Evolutionary conservation across 2,113 vertebrate species (phyloP).

Genomic region (Dendropsophus ebraccatus): DNA sequence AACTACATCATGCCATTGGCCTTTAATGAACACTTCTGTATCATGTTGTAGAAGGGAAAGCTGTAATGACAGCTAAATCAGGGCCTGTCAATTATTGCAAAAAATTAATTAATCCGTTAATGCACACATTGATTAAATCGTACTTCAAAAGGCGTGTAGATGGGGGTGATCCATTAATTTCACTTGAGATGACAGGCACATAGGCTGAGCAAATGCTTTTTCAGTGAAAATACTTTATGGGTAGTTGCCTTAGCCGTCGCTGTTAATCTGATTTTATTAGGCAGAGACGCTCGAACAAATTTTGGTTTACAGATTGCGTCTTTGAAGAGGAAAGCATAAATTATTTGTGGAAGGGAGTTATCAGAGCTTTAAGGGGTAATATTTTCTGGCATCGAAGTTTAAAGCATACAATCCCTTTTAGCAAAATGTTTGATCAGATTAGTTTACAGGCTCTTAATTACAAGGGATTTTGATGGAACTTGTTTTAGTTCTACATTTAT

Average conservation of each 20-base stretch:
- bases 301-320: slow-evolving; percentile 55
- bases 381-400: slow-evolving; percentile 50
- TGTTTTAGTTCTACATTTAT: background rate
- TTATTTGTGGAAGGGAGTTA: slow-evolving; percentile 55
- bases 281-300: slow-evolving; percentile 56
- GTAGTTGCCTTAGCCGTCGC: slow-evolving; percentile 55
- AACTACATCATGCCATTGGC: background rate
- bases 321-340: slow-evolving; percentile 58
- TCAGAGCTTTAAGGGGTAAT: slow-evolving; percentile 50
- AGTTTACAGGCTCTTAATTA: slow-evolving; percentile 18
- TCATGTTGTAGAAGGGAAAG: slow-evolving; percentile 56
- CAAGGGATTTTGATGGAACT: background rate
- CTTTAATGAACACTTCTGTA: slow-evolving; percentile 32
- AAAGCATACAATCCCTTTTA: slow-evolving; percentile 25
- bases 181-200: slow-evolving; percentile 62
- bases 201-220: slow-evolving; percentile 61
- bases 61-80: slow-evolving; percentile 63
- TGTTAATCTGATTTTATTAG: slow-evolving; percentile 60
- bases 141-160: slow-evolving; percentile 67
- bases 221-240: slow-evolving; percentile 58
- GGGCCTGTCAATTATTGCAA: slow-evolving; percentile 64
- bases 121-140: slow-evolving; percentile 63
- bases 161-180: slow-evolving; percentile 68
- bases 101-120: slow-evolving; percentile 69
- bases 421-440: slow-evolving; percentile 16